phyloP scores from a whole-genome alignment of 2,797 vertebrate genomes.

The Peromyscus attwateri region DNA sequence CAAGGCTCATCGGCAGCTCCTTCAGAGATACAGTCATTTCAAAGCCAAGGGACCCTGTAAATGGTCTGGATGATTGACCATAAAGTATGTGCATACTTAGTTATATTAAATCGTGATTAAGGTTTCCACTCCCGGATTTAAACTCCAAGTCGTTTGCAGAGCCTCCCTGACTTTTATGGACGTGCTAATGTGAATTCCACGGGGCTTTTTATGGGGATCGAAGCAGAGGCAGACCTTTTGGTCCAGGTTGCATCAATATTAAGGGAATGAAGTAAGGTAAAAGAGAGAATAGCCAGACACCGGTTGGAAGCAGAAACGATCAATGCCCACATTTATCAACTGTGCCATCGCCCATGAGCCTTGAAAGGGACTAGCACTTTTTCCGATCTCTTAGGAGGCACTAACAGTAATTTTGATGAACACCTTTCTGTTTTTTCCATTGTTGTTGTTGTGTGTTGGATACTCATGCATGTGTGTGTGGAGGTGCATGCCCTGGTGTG shows the following conservation, averaged over 20 bases:
- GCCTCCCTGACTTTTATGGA: conserved; percentile 85
- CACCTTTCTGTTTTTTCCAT: not conserved
- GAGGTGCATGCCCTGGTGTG: not conserved
- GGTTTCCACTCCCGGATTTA: conserved; percentile 85
- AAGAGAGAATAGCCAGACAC: not conserved
- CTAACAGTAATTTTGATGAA: not conserved
- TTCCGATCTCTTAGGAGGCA: not conserved
- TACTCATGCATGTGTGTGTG: fast-evolving
- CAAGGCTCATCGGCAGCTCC: conserved; percentile 86
- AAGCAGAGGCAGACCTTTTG: conserved; percentile 70
- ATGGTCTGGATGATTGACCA: conserved; percentile 89
- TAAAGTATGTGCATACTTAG: conserved; percentile 90
- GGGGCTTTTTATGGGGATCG: conserved; percentile 72
- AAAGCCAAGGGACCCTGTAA: conserved; percentile 88
- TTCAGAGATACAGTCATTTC: conserved; percentile 87
- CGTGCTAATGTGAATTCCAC: conserved; percentile 79
- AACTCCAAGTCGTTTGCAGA: conserved; percentile 85
- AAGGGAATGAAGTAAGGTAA: conserved; percentile 6
- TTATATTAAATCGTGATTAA: conserved; percentile 89
- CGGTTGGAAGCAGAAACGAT: conserved; percentile 2
- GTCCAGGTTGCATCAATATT: conserved; percentile 67
- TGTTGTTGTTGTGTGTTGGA: not conserved
- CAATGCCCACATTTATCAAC: conserved; percentile 42
- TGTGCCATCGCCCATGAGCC: not conserved
- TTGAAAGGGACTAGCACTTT: not conserved